These are phyloP conservation scores for Stenichneumon culpator DNA, from an alignment of 2,888 invertebrate genomes.

Conservation along the genomic window DNA sequence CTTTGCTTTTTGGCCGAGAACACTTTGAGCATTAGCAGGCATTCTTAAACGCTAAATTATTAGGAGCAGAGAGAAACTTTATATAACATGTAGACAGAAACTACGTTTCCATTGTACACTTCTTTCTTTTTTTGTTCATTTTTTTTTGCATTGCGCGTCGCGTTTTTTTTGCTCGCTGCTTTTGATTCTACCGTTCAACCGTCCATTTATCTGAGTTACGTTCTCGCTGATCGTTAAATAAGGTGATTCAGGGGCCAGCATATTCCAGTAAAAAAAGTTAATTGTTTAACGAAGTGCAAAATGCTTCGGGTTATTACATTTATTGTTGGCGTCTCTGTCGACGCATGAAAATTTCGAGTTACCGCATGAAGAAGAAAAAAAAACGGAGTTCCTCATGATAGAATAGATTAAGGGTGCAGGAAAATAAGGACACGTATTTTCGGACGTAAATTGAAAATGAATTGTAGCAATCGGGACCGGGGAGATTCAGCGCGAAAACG, in stretches of 20 bases:
- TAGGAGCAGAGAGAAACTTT: slow-evolving; percentile 74
- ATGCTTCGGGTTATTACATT: neutral
- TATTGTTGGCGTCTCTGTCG: neutral
- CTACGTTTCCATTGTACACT: slow-evolving; percentile 73
- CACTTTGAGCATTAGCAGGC: slow-evolving; percentile 81
- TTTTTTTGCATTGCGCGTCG: slow-evolving; percentile 28
- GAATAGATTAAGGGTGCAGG: slow-evolving; percentile 40
- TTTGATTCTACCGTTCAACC: slow-evolving; percentile 44
- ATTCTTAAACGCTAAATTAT: slow-evolving; percentile 79
- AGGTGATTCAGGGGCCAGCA: neutral
- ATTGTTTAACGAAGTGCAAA: slow-evolving; percentile 22
- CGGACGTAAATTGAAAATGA: slow-evolving; percentile 29
- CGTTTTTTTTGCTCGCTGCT: slow-evolving; percentile 22
- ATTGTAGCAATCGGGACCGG: slow-evolving; percentile 16
- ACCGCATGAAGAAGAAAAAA: slow-evolving; percentile 35
- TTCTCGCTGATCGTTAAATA: slow-evolving; percentile 64
- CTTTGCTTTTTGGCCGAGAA: slow-evolving; percentile 74
- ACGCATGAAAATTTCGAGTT: slow-evolving; percentile 24
- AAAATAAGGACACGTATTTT: slow-evolving; percentile 60
- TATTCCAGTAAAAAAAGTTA: neutral
- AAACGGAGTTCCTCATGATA: slow-evolving; percentile 40
- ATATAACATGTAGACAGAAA: slow-evolving; percentile 79
- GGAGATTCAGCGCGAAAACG: slow-evolving; percentile 34
- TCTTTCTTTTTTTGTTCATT: slow-evolving; percentile 5
- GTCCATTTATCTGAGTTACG: slow-evolving; percentile 59